Evolutionary conservation across 1,140 invertebrate genomes (phyloP), one percentile per base, ranked within the genome.

Genomic region (Paracyclopina nana): DNA sequence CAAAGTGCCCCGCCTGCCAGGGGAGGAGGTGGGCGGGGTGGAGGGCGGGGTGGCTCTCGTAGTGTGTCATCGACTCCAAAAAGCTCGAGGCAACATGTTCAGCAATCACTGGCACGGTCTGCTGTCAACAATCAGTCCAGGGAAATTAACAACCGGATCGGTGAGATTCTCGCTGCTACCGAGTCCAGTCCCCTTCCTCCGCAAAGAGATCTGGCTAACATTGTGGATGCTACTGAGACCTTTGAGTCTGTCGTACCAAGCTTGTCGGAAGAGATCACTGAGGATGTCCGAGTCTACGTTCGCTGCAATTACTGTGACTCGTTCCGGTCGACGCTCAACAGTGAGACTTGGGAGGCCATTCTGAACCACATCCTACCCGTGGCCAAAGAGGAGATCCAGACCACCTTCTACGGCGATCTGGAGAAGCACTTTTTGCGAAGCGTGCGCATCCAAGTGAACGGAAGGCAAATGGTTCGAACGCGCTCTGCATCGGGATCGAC

Each of bases 331-430:
- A 20, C 24, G 14, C 42, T 50, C 16, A 50, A 50, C 25, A 20
- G 25, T 38, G 25, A 50, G 16, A 50, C 48, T 38, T 50, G 48
- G 48, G 48, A 50, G 25, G 38, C 14, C 6, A 50, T 50, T 20
- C 18, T 50, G 2, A 50, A 50, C 25, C 48, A 50, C 30, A 50
- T 50, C 24, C 30, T 50, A 18, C 48, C 48, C 2, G 48, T 50
- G 16, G 29, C 48, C 24, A 12, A 24, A n/a, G 48, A 50, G 24
- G 48, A 50, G 25, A 26, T 50, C 16, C 48, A 50, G 6, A 50
- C 48, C 12, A n/a, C 48, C 6, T 50, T 50, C 30, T 50, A 50
- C 24, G 48, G 48, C 16, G 29, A 50, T 25, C 16, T 50, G 25
- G 14, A 14, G 22, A 50, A 38, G 48, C 16, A 50, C 22, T 48